Evolutionary conservation across 2,797 vertebrate species (phyloP).

Genomic region (Buphagus erythrorhynchus): DNA sequence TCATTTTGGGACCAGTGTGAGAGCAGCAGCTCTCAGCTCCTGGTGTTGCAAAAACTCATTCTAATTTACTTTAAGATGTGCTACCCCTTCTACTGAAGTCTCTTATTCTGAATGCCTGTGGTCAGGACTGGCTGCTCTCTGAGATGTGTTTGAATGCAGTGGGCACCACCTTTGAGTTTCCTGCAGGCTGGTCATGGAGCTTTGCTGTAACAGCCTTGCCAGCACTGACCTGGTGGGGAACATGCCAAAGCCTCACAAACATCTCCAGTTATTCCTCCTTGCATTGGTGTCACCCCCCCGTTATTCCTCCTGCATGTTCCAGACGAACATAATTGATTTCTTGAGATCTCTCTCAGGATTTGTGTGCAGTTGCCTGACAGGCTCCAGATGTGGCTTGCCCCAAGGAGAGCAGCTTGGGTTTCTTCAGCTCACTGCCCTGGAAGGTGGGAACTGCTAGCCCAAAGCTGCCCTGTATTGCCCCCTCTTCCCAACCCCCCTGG

Average conservation of each 20-base stretch:
- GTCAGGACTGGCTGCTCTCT: accelerated
- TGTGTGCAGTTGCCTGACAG: background rate
- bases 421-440: background rate
- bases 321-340: background rate
- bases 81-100: background rate
- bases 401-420: background rate
- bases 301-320: background rate
- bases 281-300: accelerated
- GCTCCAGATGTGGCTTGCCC: background rate
- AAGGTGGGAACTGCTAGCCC: background rate
- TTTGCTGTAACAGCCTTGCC: background rate
- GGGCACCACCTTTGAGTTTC: background rate
- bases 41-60: background rate
- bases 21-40: background rate
- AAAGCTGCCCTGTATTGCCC: background rate
- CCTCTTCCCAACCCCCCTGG: background rate
- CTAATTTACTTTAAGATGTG: background rate
- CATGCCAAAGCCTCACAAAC: background rate
- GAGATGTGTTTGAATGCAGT: accelerated
- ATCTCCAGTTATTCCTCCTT: background rate
- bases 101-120: background rate
- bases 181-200: accelerated
- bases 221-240: background rate
- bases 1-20: background rate
- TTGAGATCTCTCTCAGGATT: background rate